Base-by-base conservation (phyloP, 2,888 invertebrate species). In the Petrolisthes manimaculis region DNA sequence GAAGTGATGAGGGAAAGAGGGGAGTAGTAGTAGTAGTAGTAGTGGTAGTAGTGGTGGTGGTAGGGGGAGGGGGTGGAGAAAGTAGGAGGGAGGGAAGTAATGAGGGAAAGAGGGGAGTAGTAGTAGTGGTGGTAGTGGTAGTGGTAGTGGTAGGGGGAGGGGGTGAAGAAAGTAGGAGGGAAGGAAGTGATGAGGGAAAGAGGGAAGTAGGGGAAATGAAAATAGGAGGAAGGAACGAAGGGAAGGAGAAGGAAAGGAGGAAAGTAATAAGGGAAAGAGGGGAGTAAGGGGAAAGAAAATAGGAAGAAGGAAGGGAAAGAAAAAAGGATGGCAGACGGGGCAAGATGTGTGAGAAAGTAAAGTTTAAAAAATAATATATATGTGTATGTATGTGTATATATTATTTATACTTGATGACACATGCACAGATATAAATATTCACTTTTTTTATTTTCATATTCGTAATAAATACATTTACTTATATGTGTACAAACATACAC, bases 231-330 rank as follows among this genome's bases (percentile, higher is more conserved):
- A 24, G 6, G 37, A n/a, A 21, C 24, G 37, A 53, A 24, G 67
- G 56, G n/a, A 14, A 37, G 82, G 9, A 82, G 51, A 67, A 37
- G 37, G 67, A 82, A 21, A n/a, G n/a, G 4, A 3, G 56, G 21
- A 24, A 53, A 14, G 37, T 9, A 71, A 54, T 12, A 9, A 12
- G 53, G 24, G 18, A 37, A n/a, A 21, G 69, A 54, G 53, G 71
- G 53, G n/a, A 37, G 55, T 21, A n/a, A 54, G 37, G 75, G 83
- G n/a, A 80, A n/a, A 74, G 83, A 74, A 75, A 37, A 75, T 74
- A 12, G 74, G 21, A 55, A 69, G 51, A 54, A 55, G 55, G 56
- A 75, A 18, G 51, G 77, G 53, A 14, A 61, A 56, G 61, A 56
- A 56, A 24, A n/a, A n/a, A 61, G 37, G 61, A n/a, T n/a, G n/a